Conservation (phyloP, 1,140 invertebrate species). For the Hetaerina americana region DNA sequence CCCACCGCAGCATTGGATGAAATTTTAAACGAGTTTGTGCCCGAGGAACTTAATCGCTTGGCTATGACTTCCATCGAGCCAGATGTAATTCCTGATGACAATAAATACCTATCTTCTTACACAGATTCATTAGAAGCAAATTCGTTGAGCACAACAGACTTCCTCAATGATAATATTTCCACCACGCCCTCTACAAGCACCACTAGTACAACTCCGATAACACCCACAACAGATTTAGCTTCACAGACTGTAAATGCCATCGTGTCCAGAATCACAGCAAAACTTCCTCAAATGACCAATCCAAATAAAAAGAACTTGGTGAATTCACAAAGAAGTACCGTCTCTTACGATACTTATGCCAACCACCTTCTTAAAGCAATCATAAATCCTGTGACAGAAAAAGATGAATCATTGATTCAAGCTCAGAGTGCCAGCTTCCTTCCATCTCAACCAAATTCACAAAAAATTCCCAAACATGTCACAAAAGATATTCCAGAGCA, state of each 20-base stretch:
- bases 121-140: too few relatives aligned
- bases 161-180: conserved; percentile 8
- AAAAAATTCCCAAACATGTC: not conserved
- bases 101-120: not conserved
- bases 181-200: conserved; percentile 21
- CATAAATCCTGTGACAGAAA: not conserved
- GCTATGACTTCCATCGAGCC: not conserved
- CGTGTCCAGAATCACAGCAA: not conserved
- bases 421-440: not conserved
- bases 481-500: not conserved
- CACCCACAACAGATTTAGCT: not conserved
- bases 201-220: conserved; percentile 9
- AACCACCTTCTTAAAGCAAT: not conserved
- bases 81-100: not conserved
- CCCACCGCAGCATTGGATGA: not conserved
- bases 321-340: too few relatives aligned
- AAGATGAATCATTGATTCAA: not conserved
- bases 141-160: not conserved
- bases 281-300: not conserved
- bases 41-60: not conserved
- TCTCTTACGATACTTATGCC: not conserved
- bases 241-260: not conserved
- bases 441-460: not conserved
- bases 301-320: not conserved
- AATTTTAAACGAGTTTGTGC: not conserved